Evolutionary conservation across 2,888 invertebrate species (phyloP).

Genomic region (Saturnia japonica): DNA sequence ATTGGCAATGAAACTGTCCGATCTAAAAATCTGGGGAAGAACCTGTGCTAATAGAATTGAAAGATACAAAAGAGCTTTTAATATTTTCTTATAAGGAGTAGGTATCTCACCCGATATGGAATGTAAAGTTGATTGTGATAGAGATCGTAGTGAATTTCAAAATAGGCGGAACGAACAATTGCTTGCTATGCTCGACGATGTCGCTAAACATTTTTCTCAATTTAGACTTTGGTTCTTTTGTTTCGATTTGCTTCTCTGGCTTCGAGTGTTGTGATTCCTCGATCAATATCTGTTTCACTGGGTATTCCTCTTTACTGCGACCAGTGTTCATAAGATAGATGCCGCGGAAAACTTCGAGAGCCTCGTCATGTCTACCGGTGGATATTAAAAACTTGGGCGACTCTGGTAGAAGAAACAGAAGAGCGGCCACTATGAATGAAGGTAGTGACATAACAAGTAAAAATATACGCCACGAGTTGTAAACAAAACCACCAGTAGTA

Average conservation of each 20-base stretch:
- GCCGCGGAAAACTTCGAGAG: conserved; percentile 89
- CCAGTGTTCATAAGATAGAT: conserved; percentile 93
- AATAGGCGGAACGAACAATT: conserved; percentile 90
- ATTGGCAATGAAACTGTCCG: too few relatives aligned
- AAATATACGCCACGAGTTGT: conserved; percentile 96
- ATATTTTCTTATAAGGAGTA: background rate
- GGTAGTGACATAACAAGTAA: conserved; percentile 93
- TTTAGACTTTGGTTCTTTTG: conserved; percentile 84
- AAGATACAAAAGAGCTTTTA: background rate
- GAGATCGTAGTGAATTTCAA: conserved; percentile 92
- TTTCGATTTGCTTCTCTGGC: conserved; percentile 83
- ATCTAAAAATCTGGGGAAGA: too few relatives aligned
- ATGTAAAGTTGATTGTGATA: conserved; percentile 94
- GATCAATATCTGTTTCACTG: conserved; percentile 86
- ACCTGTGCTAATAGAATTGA: background rate
- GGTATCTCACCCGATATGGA: conserved; percentile 90
- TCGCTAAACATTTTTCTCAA: conserved; percentile 87
- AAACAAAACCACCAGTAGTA: conserved; percentile 85
- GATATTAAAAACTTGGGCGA: conserved; percentile 94
- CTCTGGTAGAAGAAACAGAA: conserved; percentile 92
- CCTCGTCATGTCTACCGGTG: conserved; percentile 89
- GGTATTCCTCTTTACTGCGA: conserved; percentile 87
- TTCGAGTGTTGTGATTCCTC: conserved; percentile 78
- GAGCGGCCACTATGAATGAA: conserved; percentile 91
- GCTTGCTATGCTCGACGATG: conserved; percentile 91